Base-by-base conservation (phyloP, 2,888 invertebrate genomes). In the Oscheius myriophilus region DNA sequence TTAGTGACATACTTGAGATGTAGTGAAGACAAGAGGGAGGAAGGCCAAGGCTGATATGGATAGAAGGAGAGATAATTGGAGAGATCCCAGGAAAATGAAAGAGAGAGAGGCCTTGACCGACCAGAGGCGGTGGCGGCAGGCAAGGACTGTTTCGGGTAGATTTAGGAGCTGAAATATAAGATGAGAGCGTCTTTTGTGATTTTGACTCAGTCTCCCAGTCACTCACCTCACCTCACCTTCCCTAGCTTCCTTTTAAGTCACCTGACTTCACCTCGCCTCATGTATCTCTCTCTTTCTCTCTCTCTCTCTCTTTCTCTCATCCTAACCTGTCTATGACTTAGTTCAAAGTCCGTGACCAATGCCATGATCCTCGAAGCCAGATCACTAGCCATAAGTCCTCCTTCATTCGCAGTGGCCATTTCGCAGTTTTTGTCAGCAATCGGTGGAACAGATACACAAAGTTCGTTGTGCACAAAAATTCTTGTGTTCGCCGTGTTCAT, bases 401-500 rank as follows among this genome's bases (percentile, higher is more conserved):
- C 21, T 2, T 51, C 43, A 26, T 26, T 51, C 21, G n/a, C 18
- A n/a, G 33, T 42, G 39, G 43, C 42, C n/a, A 51, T 33, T 23
- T 41, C 23, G 43, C 62, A 61, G 16, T 49, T 65, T 2, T 51
- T 46, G n/a, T 59, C 54, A 61, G 21, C 70, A 21, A 70, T 45
- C 6, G 72, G 78, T 64, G 73, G 68, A 11, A 75, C 69, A 41
- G 65, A 73, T 43, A 73, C 64, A 9, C 71, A 71, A 1, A 71
- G 53, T 65, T 73, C 78, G 62, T 66, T 71, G 49, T 61, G 16
- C 16, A 95, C 91, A 86, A 96, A 97, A 84, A 95, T 91, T 64
- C 92, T 92, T 87, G 93, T 92, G 88, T 97, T 97, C 79, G 93
- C 92, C 73, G 92, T 92, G 87, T 93, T 94, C 0, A 94, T 93